Percentiles rank a stretch among this genome's conserved stretches.
These are phyloP conservation scores for Bradypodion pumilum DNA, from an alignment of 2,797 vertebrate genomes.

Conservation along the genomic window DNA sequence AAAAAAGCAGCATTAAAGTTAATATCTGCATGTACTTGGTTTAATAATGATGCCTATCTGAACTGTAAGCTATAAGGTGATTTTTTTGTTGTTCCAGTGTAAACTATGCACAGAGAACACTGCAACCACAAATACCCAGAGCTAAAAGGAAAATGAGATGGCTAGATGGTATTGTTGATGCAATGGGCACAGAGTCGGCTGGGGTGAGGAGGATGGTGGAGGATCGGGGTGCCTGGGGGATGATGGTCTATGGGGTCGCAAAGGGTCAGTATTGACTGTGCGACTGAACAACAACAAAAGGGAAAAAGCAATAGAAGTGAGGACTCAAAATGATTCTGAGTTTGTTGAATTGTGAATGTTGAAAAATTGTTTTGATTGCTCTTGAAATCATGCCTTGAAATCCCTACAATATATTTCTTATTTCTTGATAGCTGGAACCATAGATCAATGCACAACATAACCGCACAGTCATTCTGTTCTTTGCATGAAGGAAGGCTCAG, in stretches of 20 bases:
- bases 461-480: neutral
- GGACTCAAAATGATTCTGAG: neutral
- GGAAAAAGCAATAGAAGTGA: neutral
- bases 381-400: neutral
- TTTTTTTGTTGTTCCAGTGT: neutral
- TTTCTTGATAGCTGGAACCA: neutral
- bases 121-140: neutral
- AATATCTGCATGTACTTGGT: neutral
- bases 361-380: neutral
- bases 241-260: too few species aligned
- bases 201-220: too few species aligned
- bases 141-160: neutral
- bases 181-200: too few species aligned
- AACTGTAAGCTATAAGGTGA: constrained; percentile 10
- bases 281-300: too few species aligned
- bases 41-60: neutral
- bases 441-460: neutral
- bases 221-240: too few species aligned
- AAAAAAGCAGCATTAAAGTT: neutral
- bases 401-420: neutral
- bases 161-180: too few species aligned
- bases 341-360: neutral
- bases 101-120: neutral
- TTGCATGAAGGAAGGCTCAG: neutral
- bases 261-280: too few species aligned